phyloP scores from a whole-genome alignment of 2,888 invertebrate species.

The Pyrgus malvae region DNA sequence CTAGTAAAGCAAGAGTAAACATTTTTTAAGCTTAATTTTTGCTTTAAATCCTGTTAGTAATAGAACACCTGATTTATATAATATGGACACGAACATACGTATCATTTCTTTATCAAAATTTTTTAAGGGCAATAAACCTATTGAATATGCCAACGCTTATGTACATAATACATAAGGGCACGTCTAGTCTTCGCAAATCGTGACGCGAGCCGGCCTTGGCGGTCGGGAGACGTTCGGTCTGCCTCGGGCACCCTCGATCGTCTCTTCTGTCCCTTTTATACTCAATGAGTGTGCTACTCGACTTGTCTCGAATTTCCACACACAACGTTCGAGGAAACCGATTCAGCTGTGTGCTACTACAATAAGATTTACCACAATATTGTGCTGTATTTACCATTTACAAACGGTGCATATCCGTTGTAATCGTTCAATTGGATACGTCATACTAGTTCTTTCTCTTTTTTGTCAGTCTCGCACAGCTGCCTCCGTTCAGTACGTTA shows the following conservation, averaged over 20 bases:
- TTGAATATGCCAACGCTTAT: constrained; percentile 38
- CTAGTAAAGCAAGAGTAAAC: no score
- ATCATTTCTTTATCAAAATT: background rate
- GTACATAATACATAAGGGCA: constrained; percentile 51
- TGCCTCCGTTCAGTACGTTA: constrained; percentile 75
- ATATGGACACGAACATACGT: no score
- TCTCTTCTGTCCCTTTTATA: constrained; percentile 57
- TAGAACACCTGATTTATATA: no score
- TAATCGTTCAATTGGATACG: constrained; percentile 42
- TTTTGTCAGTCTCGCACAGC: constrained; percentile 66
- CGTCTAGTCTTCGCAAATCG: constrained; percentile 73
- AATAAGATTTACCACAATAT: constrained; percentile 37
- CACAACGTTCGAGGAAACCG: constrained; percentile 67
- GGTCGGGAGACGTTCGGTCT: constrained; percentile 63
- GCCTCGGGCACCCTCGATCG: constrained; percentile 53
- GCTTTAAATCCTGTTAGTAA: no score
- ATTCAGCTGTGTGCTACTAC: constrained; percentile 58
- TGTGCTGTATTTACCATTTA: constrained; percentile 46
- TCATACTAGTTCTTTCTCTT: constrained; percentile 73
- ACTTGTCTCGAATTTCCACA: constrained; percentile 71
- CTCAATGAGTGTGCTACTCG: constrained; percentile 62
- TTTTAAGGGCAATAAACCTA: constrained; percentile 58
- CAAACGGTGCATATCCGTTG: constrained; percentile 45
- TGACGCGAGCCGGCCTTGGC: constrained; percentile 77
- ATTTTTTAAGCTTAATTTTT: no score